phyloP scores from a whole-genome alignment of 1,140 invertebrate species.

The Epicauta chinensis region DNA sequence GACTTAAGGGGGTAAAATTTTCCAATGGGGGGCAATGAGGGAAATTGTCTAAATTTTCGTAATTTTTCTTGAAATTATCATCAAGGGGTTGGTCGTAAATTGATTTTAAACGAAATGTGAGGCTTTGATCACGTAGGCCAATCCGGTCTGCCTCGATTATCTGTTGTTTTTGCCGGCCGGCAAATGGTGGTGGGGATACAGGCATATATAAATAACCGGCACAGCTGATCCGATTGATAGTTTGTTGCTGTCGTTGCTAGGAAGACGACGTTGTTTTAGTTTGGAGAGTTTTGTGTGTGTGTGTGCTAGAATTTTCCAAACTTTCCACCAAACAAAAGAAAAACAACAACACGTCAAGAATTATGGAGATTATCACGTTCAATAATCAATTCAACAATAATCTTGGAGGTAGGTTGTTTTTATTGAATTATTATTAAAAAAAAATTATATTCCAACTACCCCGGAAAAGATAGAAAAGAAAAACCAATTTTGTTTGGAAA shows the following conservation, averaged over 20 bases:
- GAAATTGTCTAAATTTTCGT: too few species aligned
- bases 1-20: too few species aligned
- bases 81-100: too few species aligned
- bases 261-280: too few species aligned
- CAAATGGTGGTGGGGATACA: background rate
- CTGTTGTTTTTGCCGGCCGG: background rate
- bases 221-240: constrained; percentile 13
- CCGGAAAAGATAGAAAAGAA: too few species aligned
- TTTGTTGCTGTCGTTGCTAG: background rate
- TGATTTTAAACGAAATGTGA: background rate
- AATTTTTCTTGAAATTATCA: too few species aligned
- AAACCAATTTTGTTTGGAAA: too few species aligned
- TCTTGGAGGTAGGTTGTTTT: constrained; percentile 5
- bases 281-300: background rate
- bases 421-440: background rate
- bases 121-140: constrained; percentile 11
- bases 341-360: too few species aligned
- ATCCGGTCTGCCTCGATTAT: constrained; percentile 7
- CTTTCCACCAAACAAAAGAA: too few species aligned
- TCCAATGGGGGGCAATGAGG: too few species aligned
- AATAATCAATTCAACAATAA: constrained; percentile 12
- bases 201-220: constrained; percentile 11
- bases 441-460: too few species aligned
- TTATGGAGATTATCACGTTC: constrained; percentile 6
- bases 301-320: too few species aligned